These are phyloP conservation scores for Drosophila algonquin DNA, from an alignment of 2,888 invertebrate species.

Conservation along the genomic window DNA sequence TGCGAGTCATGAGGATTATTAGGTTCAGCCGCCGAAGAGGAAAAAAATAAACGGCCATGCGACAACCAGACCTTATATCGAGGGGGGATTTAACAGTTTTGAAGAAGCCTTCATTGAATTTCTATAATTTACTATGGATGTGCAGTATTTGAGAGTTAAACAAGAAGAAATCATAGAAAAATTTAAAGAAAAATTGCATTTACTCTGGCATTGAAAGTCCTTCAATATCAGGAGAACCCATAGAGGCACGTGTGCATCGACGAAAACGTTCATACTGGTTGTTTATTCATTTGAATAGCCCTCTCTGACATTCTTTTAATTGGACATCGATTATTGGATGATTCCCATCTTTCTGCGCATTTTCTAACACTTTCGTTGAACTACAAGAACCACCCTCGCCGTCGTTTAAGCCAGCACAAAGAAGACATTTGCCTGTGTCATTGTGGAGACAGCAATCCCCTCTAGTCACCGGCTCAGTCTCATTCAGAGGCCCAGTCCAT, in stretches of 20 bases:
- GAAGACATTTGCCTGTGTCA: slow-evolving; percentile 79
- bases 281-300: too few species aligned
- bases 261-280: too few species aligned
- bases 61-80: slow-evolving; percentile 48
- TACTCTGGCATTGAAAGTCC: too few species aligned
- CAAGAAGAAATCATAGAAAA: too few species aligned
- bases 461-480: slow-evolving; percentile 20
- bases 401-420: slow-evolving; percentile 52
- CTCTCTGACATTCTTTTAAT: too few species aligned
- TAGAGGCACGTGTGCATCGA: too few species aligned
- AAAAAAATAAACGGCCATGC: slow-evolving; percentile 50
- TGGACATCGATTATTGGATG: too few species aligned
- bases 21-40: slow-evolving; percentile 67
- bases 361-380: slow-evolving; percentile 13
- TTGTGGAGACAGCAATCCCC: slow-evolving; percentile 57
- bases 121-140: too few species aligned
- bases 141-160: too few species aligned
- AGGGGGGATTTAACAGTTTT: slow-evolving; percentile 38
- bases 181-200: too few species aligned
- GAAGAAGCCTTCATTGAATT: too few species aligned
- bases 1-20: slow-evolving; percentile 81
- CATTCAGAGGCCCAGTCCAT: slow-evolving; percentile 10
- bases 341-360: background rate
- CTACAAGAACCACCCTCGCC: slow-evolving; percentile 48
- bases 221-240: too few species aligned